Conservation (phyloP, 2,797 vertebrate genomes). For the Pangasius djambal region DNA sequence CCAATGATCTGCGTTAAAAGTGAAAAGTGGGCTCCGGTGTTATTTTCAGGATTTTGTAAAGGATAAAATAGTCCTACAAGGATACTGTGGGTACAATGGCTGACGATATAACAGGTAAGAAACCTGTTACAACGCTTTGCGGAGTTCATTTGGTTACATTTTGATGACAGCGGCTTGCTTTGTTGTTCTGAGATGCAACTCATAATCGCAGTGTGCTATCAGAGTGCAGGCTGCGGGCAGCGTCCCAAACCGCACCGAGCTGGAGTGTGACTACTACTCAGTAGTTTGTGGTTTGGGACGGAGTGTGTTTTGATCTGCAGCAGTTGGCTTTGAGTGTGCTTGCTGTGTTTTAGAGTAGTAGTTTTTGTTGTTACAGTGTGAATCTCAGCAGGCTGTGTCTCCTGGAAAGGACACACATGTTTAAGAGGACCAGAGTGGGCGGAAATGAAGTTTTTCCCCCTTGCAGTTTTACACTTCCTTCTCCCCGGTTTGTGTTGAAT, state of each 20-base stretch:
- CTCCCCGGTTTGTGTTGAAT: background rate
- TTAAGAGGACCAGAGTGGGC: background rate
- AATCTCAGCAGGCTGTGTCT: background rate
- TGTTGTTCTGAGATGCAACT: background rate
- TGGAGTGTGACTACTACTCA: too few species aligned
- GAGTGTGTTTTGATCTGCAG: background rate
- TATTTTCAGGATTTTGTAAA: background rate
- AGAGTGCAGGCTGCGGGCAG: background rate
- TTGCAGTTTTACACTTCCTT: background rate
- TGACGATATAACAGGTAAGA: slow-evolving; percentile 71
- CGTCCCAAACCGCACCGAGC: slow-evolving; percentile 14
- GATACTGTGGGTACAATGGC: slow-evolving; percentile 69
- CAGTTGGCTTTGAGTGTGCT: background rate
- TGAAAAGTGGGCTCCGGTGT: background rate
- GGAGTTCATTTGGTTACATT: background rate
- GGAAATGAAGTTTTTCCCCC: slow-evolving; percentile 9
- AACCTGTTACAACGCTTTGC: background rate
- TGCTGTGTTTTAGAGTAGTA: background rate
- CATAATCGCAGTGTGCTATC: background rate
- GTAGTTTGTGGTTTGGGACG: background rate
- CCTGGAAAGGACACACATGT: background rate
- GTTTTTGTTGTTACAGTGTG: background rate
- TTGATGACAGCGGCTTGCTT: background rate
- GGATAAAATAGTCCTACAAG: background rate
- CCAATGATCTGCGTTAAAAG: background rate